phyloP scores from a whole-genome alignment of 2,113 vertebrate genomes.

The Heptranchias perlo region DNA sequence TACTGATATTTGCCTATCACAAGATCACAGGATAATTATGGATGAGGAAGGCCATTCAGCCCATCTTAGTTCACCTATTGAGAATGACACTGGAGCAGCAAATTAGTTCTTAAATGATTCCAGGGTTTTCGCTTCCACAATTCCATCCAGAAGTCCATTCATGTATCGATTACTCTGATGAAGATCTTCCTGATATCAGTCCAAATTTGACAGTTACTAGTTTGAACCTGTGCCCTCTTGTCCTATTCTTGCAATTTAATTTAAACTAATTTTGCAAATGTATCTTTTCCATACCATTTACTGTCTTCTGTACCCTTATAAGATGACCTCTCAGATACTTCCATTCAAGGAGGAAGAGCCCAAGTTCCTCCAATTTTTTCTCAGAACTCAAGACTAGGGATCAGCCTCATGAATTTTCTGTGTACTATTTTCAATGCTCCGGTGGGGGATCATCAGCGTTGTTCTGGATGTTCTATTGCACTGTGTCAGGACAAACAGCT shows the following conservation, averaged over 20 bases:
- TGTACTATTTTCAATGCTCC: background rate
- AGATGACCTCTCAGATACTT: background rate
- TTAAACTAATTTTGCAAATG: background rate
- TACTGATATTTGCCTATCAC: no score
- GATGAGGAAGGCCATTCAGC: no score
- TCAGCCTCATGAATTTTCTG: no score
- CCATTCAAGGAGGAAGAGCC: background rate
- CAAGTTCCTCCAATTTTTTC: background rate
- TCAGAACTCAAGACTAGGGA: background rate
- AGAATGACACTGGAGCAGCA: no score
- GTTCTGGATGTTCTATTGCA: background rate
- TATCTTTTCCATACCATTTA: background rate
- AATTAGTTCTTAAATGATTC: no score
- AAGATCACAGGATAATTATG: no score
- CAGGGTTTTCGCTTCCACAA: background rate
- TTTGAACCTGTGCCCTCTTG: background rate
- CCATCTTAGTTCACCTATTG: no score
- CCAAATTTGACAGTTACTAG: background rate
- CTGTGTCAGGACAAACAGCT: background rate
- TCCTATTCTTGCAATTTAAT: background rate
- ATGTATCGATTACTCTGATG: background rate
- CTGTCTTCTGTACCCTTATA: background rate
- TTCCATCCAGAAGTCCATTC: background rate
- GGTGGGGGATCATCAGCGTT: background rate
- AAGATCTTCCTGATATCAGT: background rate